These are phyloP conservation scores for Mercenaria mercenaria DNA, from an alignment of 1,140 invertebrate genomes.

Conservation along the genomic window DNA sequence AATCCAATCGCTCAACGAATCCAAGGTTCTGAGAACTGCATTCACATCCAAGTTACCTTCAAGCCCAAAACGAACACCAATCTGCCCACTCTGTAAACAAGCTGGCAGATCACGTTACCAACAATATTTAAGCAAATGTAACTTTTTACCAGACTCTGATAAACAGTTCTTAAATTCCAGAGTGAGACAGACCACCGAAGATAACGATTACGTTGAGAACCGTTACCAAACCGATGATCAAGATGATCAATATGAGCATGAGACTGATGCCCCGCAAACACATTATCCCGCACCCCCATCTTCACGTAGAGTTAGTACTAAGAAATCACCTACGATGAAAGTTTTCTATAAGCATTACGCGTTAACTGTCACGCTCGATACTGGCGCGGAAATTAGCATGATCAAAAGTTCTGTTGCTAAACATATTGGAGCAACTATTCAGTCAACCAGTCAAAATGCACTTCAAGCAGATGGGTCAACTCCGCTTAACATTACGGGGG, in stretches of 20 bases:
- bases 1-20: slow-evolving; percentile 16
- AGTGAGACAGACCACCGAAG: background rate
- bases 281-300: background rate
- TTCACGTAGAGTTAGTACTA: slow-evolving; percentile 25
- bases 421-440: slow-evolving; percentile 19
- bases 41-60: no score
- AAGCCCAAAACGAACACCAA: background rate
- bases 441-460: slow-evolving; percentile 30
- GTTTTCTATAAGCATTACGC: slow-evolving; percentile 38
- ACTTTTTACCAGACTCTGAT: slow-evolving; percentile 50
- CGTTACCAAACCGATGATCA: background rate
- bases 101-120: background rate
- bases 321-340: slow-evolving; percentile 55
- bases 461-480: slow-evolving; percentile 65
- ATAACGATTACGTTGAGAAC: background rate
- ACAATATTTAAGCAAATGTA: slow-evolving; percentile 66
- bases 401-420: slow-evolving; percentile 8
- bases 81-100: slow-evolving; percentile 64
- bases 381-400: slow-evolving; percentile 43
- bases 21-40: background rate
- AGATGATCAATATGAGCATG: background rate
- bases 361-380: slow-evolving; percentile 38
- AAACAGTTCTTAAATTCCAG: slow-evolving; percentile 14
- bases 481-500: slow-evolving; percentile 43
- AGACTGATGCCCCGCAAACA: background rate